phyloP scores from a whole-genome alignment of 2,113 vertebrate genomes.

The Amblyornis subalaris region DNA sequence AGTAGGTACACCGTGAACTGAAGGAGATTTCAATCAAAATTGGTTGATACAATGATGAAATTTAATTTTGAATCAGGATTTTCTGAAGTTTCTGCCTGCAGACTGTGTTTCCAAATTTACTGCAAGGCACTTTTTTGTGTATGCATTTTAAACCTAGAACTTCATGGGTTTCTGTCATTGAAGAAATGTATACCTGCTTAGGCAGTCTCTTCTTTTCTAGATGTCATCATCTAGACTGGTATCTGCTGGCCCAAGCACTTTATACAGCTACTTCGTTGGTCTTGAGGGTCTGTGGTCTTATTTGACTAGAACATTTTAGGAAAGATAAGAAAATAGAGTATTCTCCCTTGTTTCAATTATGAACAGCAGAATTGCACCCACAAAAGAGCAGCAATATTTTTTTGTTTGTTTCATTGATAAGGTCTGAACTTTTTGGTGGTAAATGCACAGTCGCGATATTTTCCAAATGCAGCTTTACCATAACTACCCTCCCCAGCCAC shows the following conservation, averaged over 20 bases:
- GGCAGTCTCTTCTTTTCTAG: neutral
- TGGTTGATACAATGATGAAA: neutral
- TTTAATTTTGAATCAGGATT: neutral
- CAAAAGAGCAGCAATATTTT: neutral
- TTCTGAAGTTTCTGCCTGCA: neutral
- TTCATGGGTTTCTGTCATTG: neutral
- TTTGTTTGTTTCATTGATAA: neutral
- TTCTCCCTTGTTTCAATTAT: neutral
- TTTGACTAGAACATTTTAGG: neutral
- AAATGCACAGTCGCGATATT: neutral
- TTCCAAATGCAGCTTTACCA: neutral
- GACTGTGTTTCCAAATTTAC: neutral
- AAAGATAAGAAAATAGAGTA: neutral
- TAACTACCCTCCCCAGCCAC: neutral
- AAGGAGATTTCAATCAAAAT: neutral
- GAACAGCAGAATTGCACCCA: neutral
- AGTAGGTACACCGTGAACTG: neutral
- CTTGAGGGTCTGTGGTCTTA: neutral
- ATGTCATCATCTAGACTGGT: neutral
- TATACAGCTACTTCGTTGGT: accelerated
- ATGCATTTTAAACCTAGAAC: neutral
- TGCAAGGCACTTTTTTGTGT: neutral
- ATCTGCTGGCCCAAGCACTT: neutral
- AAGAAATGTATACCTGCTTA: neutral
- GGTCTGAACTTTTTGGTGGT: neutral